Base-by-base conservation (phyloP, 2,113 vertebrate species). In the Colossoma macropomum region DNA sequence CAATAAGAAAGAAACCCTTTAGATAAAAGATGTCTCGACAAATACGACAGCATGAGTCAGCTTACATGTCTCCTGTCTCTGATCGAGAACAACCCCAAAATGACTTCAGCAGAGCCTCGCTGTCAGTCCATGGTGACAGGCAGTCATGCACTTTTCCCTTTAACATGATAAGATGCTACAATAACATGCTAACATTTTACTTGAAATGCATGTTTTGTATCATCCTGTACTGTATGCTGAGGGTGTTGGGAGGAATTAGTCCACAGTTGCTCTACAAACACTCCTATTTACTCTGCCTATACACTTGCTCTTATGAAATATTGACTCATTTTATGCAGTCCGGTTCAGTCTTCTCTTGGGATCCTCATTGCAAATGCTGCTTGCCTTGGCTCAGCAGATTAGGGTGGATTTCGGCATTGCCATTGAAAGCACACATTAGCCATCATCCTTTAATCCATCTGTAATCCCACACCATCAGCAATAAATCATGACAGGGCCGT, bases 181-280 rank as follows among this genome's bases (percentile, higher is more conserved):
- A 19, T 75, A 75, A 21, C 30, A n/a, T 27, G 13, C 15, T 75
- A 34, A 41, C n/a, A 25, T 59, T 59, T 21, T 28, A 56, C 28
- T 45, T 19, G 66, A 21, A 41, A 41, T 66, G 28, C n/a, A 62
- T 9, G 25, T 65, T 19, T 9, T 45, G 41, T 45, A 3, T 19
- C 50, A 52, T 19, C 9, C 60, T 32, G 52, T 52, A 71, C 52
- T 83, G 81, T 80, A 66, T 86, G 52, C 54, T 25, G n/a, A 80
- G 60, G 81, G 77, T 52, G 62, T 74, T 72, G 50, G 16, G 52
- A 56, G 6, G 4, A 25, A 63, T 52, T 9, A 25, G 59, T 76
- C 76, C 38, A 13, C 38, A 23, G 28, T 48, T 59, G 84, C 78
- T 78, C 15, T 4, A 48, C 66, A 80, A 72, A 86, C 77, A 80